These are phyloP conservation scores for Mastomys coucha DNA, from an alignment of 2,113 vertebrate species.

Conservation along the genomic window DNA sequence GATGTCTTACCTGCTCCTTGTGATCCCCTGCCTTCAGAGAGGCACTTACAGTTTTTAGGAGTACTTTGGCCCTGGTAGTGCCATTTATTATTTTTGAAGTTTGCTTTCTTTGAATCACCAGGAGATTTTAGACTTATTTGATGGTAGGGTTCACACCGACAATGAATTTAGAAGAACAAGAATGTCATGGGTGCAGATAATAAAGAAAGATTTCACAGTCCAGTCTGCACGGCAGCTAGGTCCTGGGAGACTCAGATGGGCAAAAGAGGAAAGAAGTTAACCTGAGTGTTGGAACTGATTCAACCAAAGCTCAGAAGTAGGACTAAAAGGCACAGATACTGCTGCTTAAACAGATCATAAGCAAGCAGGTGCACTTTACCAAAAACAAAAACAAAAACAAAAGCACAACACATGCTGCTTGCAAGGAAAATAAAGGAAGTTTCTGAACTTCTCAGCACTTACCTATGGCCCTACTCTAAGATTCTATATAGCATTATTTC, in stretches of 20 bases:
- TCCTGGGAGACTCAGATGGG: not conserved
- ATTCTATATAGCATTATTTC: not conserved
- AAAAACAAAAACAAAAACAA: not conserved
- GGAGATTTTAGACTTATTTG: slow-evolving; percentile 15
- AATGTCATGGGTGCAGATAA: slow-evolving; percentile 40
- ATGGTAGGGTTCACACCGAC: slow-evolving; percentile 16
- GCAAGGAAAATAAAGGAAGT: not conserved
- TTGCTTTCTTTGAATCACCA: slow-evolving; percentile 45
- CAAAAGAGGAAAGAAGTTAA: not conserved
- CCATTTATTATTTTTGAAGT: slow-evolving; percentile 54
- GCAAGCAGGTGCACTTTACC: not conserved
- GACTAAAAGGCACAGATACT: not conserved
- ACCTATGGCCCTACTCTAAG: not conserved
- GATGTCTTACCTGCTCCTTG: not conserved
- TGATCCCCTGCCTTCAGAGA: not conserved
- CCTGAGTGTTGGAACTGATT: not conserved
- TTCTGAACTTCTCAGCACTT: not conserved
- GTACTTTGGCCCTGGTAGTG: not conserved
- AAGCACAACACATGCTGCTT: not conserved
- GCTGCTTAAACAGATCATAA: not conserved
- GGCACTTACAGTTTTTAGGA: not conserved
- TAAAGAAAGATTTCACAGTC: slow-evolving; percentile 23
- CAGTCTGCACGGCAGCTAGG: not conserved
- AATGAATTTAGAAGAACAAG: slow-evolving; percentile 40
- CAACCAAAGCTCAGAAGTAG: not conserved